Evolutionary conservation across 2,888 invertebrate species (phyloP).

Genomic region (Hecatera dysodea): DNA sequence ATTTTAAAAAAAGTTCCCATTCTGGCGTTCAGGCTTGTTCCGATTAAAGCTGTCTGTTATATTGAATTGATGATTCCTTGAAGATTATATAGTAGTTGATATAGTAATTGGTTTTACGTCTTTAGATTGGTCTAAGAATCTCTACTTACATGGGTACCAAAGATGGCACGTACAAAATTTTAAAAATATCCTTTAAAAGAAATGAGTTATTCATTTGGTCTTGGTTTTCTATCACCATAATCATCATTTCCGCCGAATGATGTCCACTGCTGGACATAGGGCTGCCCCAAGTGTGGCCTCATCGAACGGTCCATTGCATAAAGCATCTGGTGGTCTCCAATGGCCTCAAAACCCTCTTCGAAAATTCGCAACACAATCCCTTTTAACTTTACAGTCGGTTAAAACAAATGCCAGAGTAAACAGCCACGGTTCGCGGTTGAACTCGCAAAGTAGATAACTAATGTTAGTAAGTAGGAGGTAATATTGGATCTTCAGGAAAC

Average conservation of each 20-base stretch:
- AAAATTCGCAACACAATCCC: not conserved
- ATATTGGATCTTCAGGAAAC: constrained; percentile 19
- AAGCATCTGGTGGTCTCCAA: no score
- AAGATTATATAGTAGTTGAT: no score
- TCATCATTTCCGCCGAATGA: no score
- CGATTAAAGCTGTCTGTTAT: constrained; percentile 2
- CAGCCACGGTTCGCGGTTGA: constrained; percentile 31
- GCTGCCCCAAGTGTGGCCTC: no score
- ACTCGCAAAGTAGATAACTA: constrained; percentile 43
- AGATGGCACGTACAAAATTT: no score
- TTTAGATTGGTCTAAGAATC: no score
- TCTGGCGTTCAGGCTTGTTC: constrained; percentile 45
- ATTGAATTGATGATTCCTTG: constrained; percentile 12
- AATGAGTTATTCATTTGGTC: no score
- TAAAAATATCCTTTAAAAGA: no score
- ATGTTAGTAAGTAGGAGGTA: constrained; percentile 32
- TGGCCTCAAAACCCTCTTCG: not conserved
- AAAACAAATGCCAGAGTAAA: constrained; percentile 26
- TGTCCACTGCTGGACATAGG: no score
- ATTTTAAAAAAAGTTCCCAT: constrained; percentile 60
- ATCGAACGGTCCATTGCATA: no score
- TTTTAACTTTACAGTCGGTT: constrained; percentile 25
- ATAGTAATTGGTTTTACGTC: not conserved
- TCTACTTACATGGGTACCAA: no score
- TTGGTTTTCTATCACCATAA: no score